These are phyloP conservation scores for Lepus townsendii DNA, from an alignment of 2,797 vertebrate genomes.

Conservation along the genomic window DNA sequence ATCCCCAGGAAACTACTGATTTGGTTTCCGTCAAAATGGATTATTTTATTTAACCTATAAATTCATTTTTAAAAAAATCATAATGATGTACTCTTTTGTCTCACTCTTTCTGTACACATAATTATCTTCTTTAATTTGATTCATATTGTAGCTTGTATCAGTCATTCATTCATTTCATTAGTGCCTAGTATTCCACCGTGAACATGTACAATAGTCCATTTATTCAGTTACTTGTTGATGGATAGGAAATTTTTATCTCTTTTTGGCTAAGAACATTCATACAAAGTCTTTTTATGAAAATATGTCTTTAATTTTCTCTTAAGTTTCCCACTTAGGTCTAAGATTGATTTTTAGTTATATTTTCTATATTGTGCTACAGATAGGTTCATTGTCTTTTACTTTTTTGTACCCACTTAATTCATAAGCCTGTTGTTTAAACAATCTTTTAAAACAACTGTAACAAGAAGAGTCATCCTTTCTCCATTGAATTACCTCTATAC, in stretches of 20 bases:
- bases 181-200: neutral
- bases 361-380: neutral
- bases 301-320: slow-evolving; percentile 22
- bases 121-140: neutral
- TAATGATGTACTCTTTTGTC: neutral
- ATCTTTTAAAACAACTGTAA: neutral
- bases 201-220: neutral
- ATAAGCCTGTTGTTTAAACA: neutral
- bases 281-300: neutral
- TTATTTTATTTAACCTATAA: neutral
- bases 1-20: neutral
- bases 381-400: neutral
- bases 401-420: neutral
- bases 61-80: neutral
- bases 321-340: neutral
- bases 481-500: neutral
- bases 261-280: neutral
- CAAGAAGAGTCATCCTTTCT: neutral
- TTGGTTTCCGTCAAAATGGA: neutral
- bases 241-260: neutral
- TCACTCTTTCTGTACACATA: neutral
- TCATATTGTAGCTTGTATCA: neutral
- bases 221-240: neutral
- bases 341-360: slow-evolving; percentile 18
- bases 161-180: neutral